Base-by-base conservation (phyloP, 1,140 invertebrate genomes). In the Bombyx mandarina region DNA sequence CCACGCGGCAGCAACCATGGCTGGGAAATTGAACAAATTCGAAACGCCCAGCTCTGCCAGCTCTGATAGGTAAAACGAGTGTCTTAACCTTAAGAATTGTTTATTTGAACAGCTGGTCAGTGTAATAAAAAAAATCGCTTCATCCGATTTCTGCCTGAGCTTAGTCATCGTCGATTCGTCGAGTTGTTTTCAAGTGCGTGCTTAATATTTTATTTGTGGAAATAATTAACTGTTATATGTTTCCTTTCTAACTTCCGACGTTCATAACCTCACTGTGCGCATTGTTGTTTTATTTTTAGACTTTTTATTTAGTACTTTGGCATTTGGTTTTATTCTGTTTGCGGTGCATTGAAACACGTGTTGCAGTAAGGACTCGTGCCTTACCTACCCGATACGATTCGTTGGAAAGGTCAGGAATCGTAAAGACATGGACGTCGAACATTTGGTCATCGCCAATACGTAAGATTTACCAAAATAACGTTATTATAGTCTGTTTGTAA, bases 41-140 rank as follows among this genome's bases (percentile, higher is more conserved):
- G 93, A 95, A 88, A 93, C 93, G 67, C 93, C 93, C 52, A 95
- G 94, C 72, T 94, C 94, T 54, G 94, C 94, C 58, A 95, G 94
- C 86, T 95, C 94, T 43, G 94, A 95, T 82, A 94, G 93, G 93
- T 94, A 91, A 84, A 77, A 57, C 69, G 69, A 69, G 73, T 73
- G 69, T 71, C 73, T 61, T 81, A 81, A 82, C 67, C 73, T 76
- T 75, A 65, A 62, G 61, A 69, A 71, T 71, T 81, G 75, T 81
- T 81, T 81, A 71, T 79, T 77, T 80, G 71, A 65, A 77, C 82
- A 86, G 81, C 83, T 85, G 79, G 75, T 71, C 73, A 60, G 61
- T 75, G 75, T 83, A 76, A 79, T 79, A 69, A 77, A 75, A 61
- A 73, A 75, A 69, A 65, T 77, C 58, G 60, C 59, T 55, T 68